Evolutionary conservation across 2,113 vertebrate genomes (phyloP), one percentile per base, ranked within the genome.

Genomic region (Odontophorus gujanensis): DNA sequence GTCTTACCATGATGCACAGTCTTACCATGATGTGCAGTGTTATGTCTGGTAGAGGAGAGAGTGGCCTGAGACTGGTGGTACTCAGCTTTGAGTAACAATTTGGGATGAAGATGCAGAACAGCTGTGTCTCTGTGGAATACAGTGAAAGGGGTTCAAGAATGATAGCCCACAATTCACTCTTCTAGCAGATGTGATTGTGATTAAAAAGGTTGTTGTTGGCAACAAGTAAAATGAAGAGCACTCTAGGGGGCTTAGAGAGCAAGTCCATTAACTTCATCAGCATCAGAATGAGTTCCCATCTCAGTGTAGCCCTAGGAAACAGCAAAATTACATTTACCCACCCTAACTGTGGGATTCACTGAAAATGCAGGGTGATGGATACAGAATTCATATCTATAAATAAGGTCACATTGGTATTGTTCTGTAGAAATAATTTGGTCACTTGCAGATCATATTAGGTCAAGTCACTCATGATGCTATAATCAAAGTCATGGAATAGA

Each of bases 211-310:
- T 72, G 79, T 89, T 90, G 72, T 51, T 93, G 66, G 86, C 74
- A 93, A 90, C 81, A 96, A 81, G 80, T 75, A 88, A 94, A 96
- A 93, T 83, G 68, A 85, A 96, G 90, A 92, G 68, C 73, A 78
- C 88, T 96, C 92, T 34, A 88, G 76, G 51, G 55, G 88, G 21
- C 59, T 65, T 47, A 74, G 85, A 78, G 68, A 90, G 90, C 42
- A 93, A 88, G 73, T 81, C 65, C 80, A 81, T 94, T 90, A 85
- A 90, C 79, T 94, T 93, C 80, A 92, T 96, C 90, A 88, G 50
- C 36, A 45, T 68, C 59, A 75, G 65, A 88, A 26, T 92, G 87
- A 81, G 85, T 74, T 92, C 22, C 67, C 47, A n/a, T 59, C 59
- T 71, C 65, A 43, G 59, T n/a, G 62, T 9, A 71, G 76, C 66